Evolutionary conservation across 2,888 invertebrate species (phyloP).

Genomic region (Ennomos erosarius): DNA sequence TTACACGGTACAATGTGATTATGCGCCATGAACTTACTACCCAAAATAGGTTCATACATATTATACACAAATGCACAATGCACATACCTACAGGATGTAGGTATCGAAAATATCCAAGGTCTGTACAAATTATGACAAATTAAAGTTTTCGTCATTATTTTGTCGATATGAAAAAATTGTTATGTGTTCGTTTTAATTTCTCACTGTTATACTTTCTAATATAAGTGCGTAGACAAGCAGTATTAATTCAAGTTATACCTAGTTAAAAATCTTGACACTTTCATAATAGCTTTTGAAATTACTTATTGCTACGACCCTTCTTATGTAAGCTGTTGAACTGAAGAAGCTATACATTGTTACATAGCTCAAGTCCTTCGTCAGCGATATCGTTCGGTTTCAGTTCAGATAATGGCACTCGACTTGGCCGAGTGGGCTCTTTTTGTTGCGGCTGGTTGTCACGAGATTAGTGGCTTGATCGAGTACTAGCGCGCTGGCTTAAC

Average conservation of each 20-base stretch:
- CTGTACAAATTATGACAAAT: no score
- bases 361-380: conserved; percentile 7
- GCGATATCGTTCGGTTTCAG: conserved; percentile 22
- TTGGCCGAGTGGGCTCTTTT: conserved; percentile 16
- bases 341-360: conserved; percentile 1
- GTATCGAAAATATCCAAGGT: no score
- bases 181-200: no score
- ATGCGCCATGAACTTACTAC: no score
- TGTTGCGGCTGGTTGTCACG: conserved; percentile 4
- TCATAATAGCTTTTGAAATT: conserved; percentile 6
- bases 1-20: no score
- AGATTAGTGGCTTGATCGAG: conserved; percentile 19
- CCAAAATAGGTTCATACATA: no score
- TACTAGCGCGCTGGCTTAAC: neutral
- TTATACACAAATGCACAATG: no score
- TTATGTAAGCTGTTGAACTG: neutral
- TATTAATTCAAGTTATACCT: neutral
- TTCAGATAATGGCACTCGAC: conserved; percentile 20
- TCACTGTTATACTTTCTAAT: no score
- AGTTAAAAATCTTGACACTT: neutral
- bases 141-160: no score
- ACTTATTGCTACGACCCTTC: conserved; percentile 8
- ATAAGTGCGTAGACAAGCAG: no score
- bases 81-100: no score
- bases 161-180: no score